Evolutionary conservation across 1,140 invertebrate species (phyloP), one percentile per base, ranked within the genome.

Genomic region (Stegodyphus mimosarum): DNA sequence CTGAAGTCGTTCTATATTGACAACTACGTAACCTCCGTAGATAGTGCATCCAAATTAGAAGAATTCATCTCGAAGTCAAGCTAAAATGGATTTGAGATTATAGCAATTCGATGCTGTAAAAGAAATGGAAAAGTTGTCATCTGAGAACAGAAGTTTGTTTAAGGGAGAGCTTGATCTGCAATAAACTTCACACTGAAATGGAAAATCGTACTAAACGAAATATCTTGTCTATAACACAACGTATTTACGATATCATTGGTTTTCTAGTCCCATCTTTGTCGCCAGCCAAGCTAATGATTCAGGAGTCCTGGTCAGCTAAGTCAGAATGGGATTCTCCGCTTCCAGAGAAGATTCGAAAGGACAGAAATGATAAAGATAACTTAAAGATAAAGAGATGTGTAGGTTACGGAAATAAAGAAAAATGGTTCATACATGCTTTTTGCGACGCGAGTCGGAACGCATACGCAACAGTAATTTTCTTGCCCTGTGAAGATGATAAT

Each of bases 181-280:
- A 13, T 18, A 6, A 7, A 17, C 17, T 7, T 79, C 6, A 53
- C 9, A 15, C 33, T 50, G n/a, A 33, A 50, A 6, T 63, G 9
- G 77, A 70, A 53, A 67, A 67, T 33, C 5, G 9, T 7, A 69
- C 77, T 6, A 79, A 79, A 53, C 50, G 77, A 66, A 18, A 6
- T n/a, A 67, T 79, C 9, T 49, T 79, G 6, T 53, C 63, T 52
- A 15, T 51, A 17, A 18, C 67, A n/a, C 64, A 67, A 7, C 7
- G 66, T 48, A 10, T 87, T 3, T 87, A 72, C 72, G 80, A 87
- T 70, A 55, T 72, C 33, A 18, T 87, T 6, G 86, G 73, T 13
- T 48, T 87, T 33, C 63, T 49, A n/a, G 48, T 13, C 86, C 86
- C 60, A n/a, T 84, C 15, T 60, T 15, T 63, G 53, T 50, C 76